Percentiles rank a stretch among this genome's conserved stretches.
Evolutionary conservation across 1,140 invertebrate species (phyloP).

Genomic region (Chironomus striatipennis): DNA sequence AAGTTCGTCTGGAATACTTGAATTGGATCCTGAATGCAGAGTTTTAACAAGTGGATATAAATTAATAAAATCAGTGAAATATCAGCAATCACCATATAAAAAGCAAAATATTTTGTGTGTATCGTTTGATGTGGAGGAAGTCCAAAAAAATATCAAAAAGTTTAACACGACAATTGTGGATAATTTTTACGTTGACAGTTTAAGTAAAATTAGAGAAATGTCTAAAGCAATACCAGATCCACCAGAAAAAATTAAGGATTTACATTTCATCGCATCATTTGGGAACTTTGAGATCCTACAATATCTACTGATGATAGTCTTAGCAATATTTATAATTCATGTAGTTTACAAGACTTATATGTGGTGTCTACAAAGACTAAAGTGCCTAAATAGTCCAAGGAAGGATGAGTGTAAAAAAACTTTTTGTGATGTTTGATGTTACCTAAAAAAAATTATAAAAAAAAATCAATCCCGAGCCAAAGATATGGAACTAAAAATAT

Average conservation of each 20-base stretch:
- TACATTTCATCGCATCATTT: background rate
- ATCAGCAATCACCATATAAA: background rate
- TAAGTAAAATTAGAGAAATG: background rate
- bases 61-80: conserved; percentile 10
- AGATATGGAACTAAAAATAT: too few relatives aligned
- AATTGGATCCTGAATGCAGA: background rate
- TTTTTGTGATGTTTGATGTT: too few relatives aligned
- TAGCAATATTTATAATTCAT: background rate
- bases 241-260: background rate
- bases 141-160: background rate
- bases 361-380: background rate
- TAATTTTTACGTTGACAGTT: background rate
- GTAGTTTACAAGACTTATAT: background rate
- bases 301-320: background rate
- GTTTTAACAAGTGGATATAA: background rate
- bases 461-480: too few relatives aligned
- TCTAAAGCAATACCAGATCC: background rate
- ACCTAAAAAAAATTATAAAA: too few relatives aligned
- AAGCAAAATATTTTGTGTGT: conserved; percentile 6
- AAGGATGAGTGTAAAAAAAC: too few relatives aligned
- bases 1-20: background rate
- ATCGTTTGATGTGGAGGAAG: background rate
- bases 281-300: background rate
- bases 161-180: background rate
- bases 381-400: too few relatives aligned